Base-by-base conservation (phyloP, 2,113 vertebrate genomes). In the Heloderma charlesbogerti region DNA sequence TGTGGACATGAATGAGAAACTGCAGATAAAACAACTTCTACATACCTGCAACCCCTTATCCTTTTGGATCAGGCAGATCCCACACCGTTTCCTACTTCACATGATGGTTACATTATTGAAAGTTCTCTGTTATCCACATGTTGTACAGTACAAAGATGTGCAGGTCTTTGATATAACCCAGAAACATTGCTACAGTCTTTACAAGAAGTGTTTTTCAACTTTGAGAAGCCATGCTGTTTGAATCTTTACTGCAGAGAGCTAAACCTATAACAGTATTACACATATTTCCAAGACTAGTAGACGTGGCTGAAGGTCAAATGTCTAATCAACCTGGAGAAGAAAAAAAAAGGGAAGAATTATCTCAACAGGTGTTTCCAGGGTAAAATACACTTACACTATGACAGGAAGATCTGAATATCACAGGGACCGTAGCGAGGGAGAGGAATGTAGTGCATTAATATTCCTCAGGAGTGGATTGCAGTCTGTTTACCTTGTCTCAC, bases 21-120 rank as follows among this genome's bases (percentile, higher is more conserved):
- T 45, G 15, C 45, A 80, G 18, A 34, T 43, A 43, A 66, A 54
- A 57, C 3, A 86, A 86, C 45, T 88, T 67, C 77, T 43, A 90
- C 40, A 13, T 80, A 90, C 89, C 89, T 86, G 89, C 66, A 80
- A 45, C 12, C 31, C 66, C 72, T 72, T 89, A 54, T 83, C 25
- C 40, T 86, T 69, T 71, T 86, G 84, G 89, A 90, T 86, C 84
- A 80, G 63, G 71, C 60, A 90, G 89, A 86, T 86, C 84, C 78
- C 45, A 86, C 66, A 90, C 15, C 37, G 63, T 20, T 51, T 45
- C 60, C 43, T 86, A 57, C 34, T 86, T 90, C 84, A 86, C 89
- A 86, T 90, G 84, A 80, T 90, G 84, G 16, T 90, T 54, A 90
- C 74, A 86, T 90, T 80, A 86, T 86, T 80, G 37, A 31, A 90